These are phyloP conservation scores for Drosophila serrata DNA, from an alignment of 1,140 invertebrate species.

Conservation along the genomic window DNA sequence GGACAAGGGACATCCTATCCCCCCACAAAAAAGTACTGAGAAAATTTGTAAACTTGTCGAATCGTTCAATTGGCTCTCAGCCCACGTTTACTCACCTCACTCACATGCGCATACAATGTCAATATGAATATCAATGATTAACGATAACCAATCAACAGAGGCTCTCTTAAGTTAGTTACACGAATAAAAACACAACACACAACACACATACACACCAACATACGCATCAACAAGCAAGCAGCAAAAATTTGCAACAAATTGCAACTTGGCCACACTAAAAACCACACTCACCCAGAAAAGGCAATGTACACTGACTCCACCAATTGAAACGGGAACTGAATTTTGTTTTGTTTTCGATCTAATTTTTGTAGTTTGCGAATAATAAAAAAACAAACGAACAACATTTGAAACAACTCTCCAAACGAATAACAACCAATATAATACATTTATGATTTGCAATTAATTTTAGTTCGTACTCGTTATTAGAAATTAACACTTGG, in stretches of 20 bases:
- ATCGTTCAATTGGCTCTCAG: slow-evolving; percentile 50
- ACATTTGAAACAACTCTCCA: slow-evolving; percentile 36
- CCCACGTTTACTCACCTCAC: slow-evolving; percentile 41
- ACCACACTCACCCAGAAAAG: slow-evolving; percentile 60
- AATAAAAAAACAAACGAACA: slow-evolving; percentile 37
- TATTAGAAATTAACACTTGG: slow-evolving; percentile 80
- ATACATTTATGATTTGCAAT: slow-evolving; percentile 62
- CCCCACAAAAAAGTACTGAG: slow-evolving; percentile 65
- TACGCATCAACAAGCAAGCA: slow-evolving; percentile 7
- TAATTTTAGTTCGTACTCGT: slow-evolving; percentile 70
- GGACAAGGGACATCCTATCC: slow-evolving; percentile 20
- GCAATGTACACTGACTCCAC: slow-evolving; percentile 46
- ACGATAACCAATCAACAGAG: slow-evolving; percentile 71
- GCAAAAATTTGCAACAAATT: slow-evolving; percentile 52
- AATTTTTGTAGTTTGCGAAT: slow-evolving; percentile 76
- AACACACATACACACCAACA: slow-evolving; percentile 18
- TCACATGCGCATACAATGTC: slow-evolving; percentile 28
- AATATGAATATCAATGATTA: slow-evolving; percentile 49
- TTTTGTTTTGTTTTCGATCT: slow-evolving; percentile 79
- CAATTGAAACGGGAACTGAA: slow-evolving; percentile 59
- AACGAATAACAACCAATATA: slow-evolving; percentile 64
- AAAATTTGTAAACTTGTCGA: slow-evolving; percentile 76
- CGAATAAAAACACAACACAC: slow-evolving; percentile 28
- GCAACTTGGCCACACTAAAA: slow-evolving; percentile 46
- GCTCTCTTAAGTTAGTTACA: slow-evolving; percentile 80